phyloP scores from a whole-genome alignment of 2,113 vertebrate species.

The Datnioides undecimradiatus region DNA sequence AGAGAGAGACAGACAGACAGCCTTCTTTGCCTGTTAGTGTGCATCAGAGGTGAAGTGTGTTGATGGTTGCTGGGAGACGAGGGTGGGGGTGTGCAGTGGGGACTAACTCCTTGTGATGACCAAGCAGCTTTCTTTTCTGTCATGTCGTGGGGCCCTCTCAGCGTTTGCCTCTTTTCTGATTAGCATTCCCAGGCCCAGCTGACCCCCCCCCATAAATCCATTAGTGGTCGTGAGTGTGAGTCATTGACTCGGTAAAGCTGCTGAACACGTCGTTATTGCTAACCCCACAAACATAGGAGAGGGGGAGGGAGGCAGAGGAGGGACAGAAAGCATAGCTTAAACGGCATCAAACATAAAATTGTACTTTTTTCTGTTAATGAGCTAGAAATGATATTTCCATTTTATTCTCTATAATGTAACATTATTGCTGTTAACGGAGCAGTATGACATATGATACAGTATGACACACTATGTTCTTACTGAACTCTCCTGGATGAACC shows the following conservation, averaged over 20 bases:
- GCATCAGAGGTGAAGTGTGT: constrained; percentile 33
- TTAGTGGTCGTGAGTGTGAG: constrained; percentile 62
- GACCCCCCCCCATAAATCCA: constrained; percentile 65
- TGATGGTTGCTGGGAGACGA: constrained; percentile 55
- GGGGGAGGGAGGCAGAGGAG: constrained; percentile 1
- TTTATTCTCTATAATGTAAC: neutral
- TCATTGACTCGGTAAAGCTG: constrained; percentile 76
- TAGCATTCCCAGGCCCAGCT: constrained; percentile 59
- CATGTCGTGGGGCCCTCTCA: constrained; percentile 39
- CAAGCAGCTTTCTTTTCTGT: constrained; percentile 59
- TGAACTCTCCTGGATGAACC: neutral
- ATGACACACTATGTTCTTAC: neutral
- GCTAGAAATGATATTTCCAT: neutral
- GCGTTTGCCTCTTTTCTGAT: constrained; percentile 65
- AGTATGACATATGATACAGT: neutral
- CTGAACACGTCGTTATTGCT: constrained; percentile 69
- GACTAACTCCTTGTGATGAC: constrained; percentile 61
- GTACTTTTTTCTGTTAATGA: neutral
- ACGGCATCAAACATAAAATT: constrained; percentile 7
- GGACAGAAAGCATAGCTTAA: constrained; percentile 28
- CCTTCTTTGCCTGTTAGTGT: constrained; percentile 21
- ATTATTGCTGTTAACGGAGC: neutral
- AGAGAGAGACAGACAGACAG: constrained; percentile 11
- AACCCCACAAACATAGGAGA: constrained; percentile 40
- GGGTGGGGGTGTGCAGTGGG: neutral